A percentile compares a stretch with the other conserved stretches of the same genome.
phyloP scores from a whole-genome alignment of 2,888 invertebrate genomes.

The Amblyteles armatorius region DNA sequence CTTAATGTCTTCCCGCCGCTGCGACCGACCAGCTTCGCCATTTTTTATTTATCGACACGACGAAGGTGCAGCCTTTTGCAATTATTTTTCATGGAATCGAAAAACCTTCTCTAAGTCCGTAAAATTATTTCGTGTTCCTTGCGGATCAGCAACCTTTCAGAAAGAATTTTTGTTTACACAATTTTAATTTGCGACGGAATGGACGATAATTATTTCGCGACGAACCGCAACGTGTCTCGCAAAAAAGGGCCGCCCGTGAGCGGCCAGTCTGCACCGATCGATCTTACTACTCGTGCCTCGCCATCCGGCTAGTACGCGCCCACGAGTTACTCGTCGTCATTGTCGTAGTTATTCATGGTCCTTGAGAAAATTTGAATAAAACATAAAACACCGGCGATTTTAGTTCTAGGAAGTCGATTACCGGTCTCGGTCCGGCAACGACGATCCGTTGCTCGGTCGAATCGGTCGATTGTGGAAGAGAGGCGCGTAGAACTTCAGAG shows the following conservation, averaged over 20 bases:
- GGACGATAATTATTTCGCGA: background rate
- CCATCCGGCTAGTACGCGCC: background rate
- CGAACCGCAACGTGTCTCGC: background rate
- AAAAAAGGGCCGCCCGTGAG: background rate
- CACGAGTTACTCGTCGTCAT: background rate
- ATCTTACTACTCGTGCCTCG: background rate
- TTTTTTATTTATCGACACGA: background rate
- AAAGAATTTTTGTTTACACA: background rate
- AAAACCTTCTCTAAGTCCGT: background rate
- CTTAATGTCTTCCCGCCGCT: background rate
- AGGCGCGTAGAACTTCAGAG: background rate
- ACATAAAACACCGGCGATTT: constrained; percentile 30
- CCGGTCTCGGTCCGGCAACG: constrained; percentile 1
- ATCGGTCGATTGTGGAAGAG: background rate
- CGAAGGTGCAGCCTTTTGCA: background rate
- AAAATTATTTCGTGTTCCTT: background rate
- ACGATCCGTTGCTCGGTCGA: background rate
- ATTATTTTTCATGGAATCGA: background rate
- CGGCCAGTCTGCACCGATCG: background rate
- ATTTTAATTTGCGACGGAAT: background rate
- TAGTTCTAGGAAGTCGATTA: constrained; percentile 21
- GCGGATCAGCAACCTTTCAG: background rate
- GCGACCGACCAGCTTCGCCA: background rate
- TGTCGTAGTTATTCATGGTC: constrained; percentile 44
- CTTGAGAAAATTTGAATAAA: constrained; percentile 57